Percentiles rank a stretch among this genome's conserved stretches.
Conservation (phyloP, 2,113 vertebrate species). For the Tonatia bakeri region DNA sequence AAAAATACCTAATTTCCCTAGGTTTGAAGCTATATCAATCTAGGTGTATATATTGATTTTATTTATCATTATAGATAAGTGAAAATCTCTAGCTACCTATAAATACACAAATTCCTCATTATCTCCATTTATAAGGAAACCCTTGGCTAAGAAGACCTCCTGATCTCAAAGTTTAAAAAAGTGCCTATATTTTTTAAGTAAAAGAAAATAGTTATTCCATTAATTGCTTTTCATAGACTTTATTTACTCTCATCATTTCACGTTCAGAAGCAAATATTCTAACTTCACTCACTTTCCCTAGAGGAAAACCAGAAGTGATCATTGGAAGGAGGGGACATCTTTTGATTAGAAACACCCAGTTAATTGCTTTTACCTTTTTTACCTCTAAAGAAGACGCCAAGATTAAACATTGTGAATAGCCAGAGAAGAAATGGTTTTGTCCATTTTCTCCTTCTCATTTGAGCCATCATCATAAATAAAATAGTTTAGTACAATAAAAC, state of each 20-base stretch:
- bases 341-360: constrained; percentile 2
- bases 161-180: not conserved
- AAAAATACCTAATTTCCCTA: not conserved
- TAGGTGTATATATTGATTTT: not conserved
- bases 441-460: constrained; percentile 24
- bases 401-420: constrained; percentile 24
- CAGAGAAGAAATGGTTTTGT: not conserved
- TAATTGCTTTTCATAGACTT: not conserved
- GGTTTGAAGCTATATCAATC: not conserved
- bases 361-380: constrained; percentile 43
- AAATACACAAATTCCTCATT: not conserved
- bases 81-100: not conserved
- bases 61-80: not conserved
- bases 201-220: not conserved
- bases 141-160: not conserved
- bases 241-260: not conserved
- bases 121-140: not conserved
- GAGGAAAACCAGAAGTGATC: not conserved
- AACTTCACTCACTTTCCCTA: not conserved
- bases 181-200: not conserved
- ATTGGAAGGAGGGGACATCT: not conserved
- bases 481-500: not conserved
- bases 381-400: constrained; percentile 19
- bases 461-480: constrained; percentile 16
- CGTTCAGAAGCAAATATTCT: not conserved